Percentiles rank a stretch among this genome's conserved stretches.
phyloP scores from a whole-genome alignment of 2,888 invertebrate genomes.

The Drosophila buzzatii region DNA sequence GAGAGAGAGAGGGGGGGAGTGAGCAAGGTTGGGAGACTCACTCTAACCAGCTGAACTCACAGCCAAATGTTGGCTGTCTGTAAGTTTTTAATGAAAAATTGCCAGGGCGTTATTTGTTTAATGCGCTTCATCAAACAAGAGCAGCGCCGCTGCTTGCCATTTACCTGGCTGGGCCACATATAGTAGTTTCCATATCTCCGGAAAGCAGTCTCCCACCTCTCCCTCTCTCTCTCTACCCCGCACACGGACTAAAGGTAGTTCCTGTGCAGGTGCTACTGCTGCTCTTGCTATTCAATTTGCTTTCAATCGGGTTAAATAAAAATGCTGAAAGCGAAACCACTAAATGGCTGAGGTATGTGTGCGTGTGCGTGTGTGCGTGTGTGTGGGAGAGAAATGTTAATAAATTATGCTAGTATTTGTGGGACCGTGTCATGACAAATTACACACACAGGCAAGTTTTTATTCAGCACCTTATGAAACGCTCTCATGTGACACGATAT shows the following conservation, averaged over 20 bases:
- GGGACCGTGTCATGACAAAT: constrained; percentile 42
- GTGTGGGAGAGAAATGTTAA: constrained; percentile 32
- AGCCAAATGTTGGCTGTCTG: constrained; percentile 37
- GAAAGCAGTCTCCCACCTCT: neutral
- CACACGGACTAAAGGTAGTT: constrained; percentile 2
- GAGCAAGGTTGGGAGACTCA: neutral
- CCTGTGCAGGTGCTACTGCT: constrained; percentile 37
- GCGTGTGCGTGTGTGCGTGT: neutral
- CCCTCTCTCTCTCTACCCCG: neutral
- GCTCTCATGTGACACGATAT: constrained; percentile 68
- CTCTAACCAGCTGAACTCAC: too few relatives aligned
- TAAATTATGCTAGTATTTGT: constrained; percentile 58
- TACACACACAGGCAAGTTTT: constrained; percentile 43
- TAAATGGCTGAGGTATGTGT: constrained; percentile 9
- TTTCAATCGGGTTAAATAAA: constrained; percentile 63
- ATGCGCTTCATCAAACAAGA: constrained; percentile 64
- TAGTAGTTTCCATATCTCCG: constrained; percentile 15
- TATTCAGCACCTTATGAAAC: constrained; percentile 33
- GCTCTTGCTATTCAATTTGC: constrained; percentile 56
- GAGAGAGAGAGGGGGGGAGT: neutral
- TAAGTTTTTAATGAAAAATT: constrained; percentile 65
- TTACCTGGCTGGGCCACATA: constrained; percentile 23
- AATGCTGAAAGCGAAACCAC: constrained; percentile 58
- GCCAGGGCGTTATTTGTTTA: constrained; percentile 69
- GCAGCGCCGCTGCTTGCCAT: constrained; percentile 26